Evolutionary conservation across 2,113 vertebrate species (phyloP), one percentile per base, ranked within the genome.

Genomic region (Anhinga anhinga): DNA sequence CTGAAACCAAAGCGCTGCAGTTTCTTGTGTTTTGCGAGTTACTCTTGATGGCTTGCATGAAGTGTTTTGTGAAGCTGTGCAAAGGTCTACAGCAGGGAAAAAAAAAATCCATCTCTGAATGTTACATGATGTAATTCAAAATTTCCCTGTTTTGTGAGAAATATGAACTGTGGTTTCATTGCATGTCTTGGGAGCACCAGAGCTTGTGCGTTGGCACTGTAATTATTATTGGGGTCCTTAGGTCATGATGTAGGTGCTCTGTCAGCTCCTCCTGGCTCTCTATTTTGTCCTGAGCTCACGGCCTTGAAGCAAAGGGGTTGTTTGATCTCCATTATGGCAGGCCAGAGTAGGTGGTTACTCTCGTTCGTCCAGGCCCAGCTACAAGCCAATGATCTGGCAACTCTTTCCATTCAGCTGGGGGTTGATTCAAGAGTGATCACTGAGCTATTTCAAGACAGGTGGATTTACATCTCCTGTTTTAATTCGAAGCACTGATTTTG

Each of bases 161-260:
- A 6, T 34, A 8, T 0, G 26, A 59, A 3, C 58, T 42, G 47
- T 50, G 50, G 13, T 36, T 74, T 47, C 34, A 8, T 36, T 7
- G 11, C 0, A 1, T 4, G 0, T 3, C 3, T 22, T 45, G 21
- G 40, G 36, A 82, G 23, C 66, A 65, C 16, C 53, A 59, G 10
- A 18, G 10, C 32, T 29, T 26, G 22, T 65, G 87, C 25, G 8
- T 12, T 63, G 74, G 25, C 4, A 0, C 32, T 40, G 18, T 20
- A 18, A 3, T 25, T 56, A 15, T 38, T 40, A 7, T 10, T 30
- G n/a, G 5, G 40, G 14, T 42, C 45, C 32, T 45, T 9, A 13
- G 21, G n/a, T 55, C 7, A 3, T 1, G 44, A 14, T 23, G 27
- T 20, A 6, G 34, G 30, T 45, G 20, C 11, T 49, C 9, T 7